Conservation (phyloP, 92 coral and sea anemone genomes). For the Epizoanthus fatuus region DNA sequence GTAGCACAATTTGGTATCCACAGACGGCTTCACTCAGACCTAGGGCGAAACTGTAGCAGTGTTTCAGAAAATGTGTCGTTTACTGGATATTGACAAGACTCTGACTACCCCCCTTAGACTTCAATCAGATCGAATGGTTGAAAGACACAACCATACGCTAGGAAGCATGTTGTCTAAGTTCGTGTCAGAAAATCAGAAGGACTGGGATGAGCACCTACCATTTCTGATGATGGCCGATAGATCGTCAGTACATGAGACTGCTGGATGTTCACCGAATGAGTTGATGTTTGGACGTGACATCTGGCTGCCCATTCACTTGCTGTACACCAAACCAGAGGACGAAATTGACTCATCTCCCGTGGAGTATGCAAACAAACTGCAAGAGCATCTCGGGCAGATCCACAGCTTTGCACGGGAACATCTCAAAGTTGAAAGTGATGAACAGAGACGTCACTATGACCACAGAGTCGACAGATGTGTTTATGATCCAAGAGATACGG, state of each 20-base stretch:
- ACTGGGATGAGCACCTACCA: constrained; percentile 68
- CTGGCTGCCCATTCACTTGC: constrained; percentile 30
- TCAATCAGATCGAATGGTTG: constrained; percentile 43
- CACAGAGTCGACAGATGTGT: background rate
- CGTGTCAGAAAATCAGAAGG: constrained; percentile 45
- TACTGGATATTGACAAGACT: too few species aligned
- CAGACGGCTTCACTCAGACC: constrained; percentile 29
- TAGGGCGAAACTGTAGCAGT: constrained; percentile 39
- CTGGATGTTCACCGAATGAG: constrained; percentile 46
- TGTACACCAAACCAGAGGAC: constrained; percentile 11
- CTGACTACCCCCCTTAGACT: constrained; percentile 16
- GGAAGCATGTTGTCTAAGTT: constrained; percentile 22
- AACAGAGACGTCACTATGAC: constrained; percentile 33
- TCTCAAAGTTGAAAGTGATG: constrained; percentile 5
- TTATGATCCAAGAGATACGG: constrained; percentile 20
- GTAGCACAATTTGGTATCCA: constrained; percentile 45
- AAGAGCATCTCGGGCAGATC: background rate
- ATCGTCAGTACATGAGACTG: constrained; percentile 60
- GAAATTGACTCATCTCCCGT: background rate
- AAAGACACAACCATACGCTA: constrained; percentile 22
- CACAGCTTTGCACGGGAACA: constrained; percentile 43
- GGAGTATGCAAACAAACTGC: constrained; percentile 4
- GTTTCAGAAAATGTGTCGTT: too few species aligned
- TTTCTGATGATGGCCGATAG: constrained; percentile 62
- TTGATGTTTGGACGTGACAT: constrained; percentile 62